Percentiles rank a stretch among this genome's conserved stretches.
phyloP scores from a whole-genome alignment of 2,113 vertebrate species.

The human region GRCh38 chr5:157121001-157121500 shows the following conservation, averaged over 20 bases:
- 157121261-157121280: neutral
- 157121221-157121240: neutral
- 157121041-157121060: no score
- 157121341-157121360: neutral
- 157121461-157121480: neutral
- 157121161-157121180: neutral
- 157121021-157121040: no score
- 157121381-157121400: neutral
- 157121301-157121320: neutral
- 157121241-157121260: neutral
- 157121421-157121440: neutral
- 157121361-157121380: neutral
- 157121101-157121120: no score
- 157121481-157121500: neutral
- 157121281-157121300: neutral
- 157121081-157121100: neutral
- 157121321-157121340: neutral
- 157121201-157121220: neutral
- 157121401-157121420: neutral
- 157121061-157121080: neutral
- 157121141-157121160: no score
- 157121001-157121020: no score
- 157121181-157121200: neutral
- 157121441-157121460: neutral
- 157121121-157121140: neutral